Conservation (phyloP, 2,113 vertebrate species). For the Mustelus asterias region DNA sequence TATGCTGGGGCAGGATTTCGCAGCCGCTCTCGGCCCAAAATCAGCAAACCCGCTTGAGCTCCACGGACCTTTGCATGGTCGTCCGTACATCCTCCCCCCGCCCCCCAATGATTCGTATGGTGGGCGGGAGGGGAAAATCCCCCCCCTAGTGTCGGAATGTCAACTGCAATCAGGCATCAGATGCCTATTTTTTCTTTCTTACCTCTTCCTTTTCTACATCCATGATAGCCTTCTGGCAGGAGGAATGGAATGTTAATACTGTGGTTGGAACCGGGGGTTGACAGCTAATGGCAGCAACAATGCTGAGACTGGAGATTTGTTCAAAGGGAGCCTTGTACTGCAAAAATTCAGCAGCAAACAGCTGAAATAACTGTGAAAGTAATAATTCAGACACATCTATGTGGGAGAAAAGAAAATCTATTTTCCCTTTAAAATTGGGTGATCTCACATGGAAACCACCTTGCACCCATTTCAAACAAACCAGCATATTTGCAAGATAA, state of each 20-base stretch:
- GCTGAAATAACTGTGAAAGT: not conserved
- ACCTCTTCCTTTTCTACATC: not conserved
- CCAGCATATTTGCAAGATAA: not conserved
- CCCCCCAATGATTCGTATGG: too few relatives aligned
- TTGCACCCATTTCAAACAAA: not conserved
- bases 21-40: too few relatives aligned
- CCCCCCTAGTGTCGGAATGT: not conserved
- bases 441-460: not conserved
- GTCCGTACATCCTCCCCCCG: too few relatives aligned
- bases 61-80: too few relatives aligned
- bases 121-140: too few relatives aligned
- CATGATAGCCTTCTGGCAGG: not conserved
- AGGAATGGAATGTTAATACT: not conserved
- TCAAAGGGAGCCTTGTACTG: not conserved
- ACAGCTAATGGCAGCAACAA: not conserved
- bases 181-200: not conserved
- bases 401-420: not conserved
- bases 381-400: not conserved
- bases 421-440: not conserved
- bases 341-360: not conserved
- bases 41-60: too few relatives aligned
- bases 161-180: not conserved
- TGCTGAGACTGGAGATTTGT: not conserved
- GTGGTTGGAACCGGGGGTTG: not conserved
- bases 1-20: too few relatives aligned